These are phyloP conservation scores for Muricea muricata DNA, from an alignment of 92 coral and sea anemone genomes.

Conservation along the genomic window DNA sequence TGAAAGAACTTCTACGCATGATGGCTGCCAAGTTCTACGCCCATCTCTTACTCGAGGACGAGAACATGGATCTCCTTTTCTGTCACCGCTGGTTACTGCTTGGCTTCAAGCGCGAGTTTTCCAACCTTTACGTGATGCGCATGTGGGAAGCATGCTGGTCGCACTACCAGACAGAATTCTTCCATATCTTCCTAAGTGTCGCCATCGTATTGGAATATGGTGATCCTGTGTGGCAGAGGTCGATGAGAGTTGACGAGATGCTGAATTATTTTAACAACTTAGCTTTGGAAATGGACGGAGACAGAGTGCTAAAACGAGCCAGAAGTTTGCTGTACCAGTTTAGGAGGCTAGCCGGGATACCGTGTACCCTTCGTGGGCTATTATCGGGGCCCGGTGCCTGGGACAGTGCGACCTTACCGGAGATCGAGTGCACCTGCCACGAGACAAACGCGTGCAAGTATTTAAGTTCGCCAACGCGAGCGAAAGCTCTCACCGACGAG, in stretches of 20 bases:
- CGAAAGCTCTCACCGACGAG: not conserved
- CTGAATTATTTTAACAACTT: constrained; percentile 90
- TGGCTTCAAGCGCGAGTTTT: constrained; percentile 97
- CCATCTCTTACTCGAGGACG: constrained; percentile 85
- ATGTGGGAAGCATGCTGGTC: constrained; percentile 99
- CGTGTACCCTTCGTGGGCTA: constrained; percentile 91
- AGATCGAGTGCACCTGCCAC: constrained; percentile 89
- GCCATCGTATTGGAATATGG: constrained; percentile 92
- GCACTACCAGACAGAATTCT: constrained; percentile 95
- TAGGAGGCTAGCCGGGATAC: constrained; percentile 91
- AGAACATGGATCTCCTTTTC: constrained; percentile 87
- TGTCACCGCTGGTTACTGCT: constrained; percentile 97
- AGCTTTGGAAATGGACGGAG: constrained; percentile 96
- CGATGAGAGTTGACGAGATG: constrained; percentile 90
- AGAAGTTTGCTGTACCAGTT: constrained; percentile 85
- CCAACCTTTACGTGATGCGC: constrained; percentile 81
- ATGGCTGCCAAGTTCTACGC: constrained; percentile 87
- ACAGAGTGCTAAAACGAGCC: constrained; percentile 80
- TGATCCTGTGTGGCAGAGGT: constrained; percentile 55
- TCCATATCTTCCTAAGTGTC: constrained; percentile 95
- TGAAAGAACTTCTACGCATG: constrained; percentile 86
- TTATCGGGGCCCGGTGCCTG: constrained; percentile 96
- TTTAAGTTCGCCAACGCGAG: not conserved
- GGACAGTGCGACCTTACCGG: constrained; percentile 97
- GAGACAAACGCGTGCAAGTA: constrained; percentile 2